These are phyloP conservation scores for Poeciliopsis occidentalis DNA, from an alignment of 2,113 vertebrate species.

Conservation along the genomic window DNA sequence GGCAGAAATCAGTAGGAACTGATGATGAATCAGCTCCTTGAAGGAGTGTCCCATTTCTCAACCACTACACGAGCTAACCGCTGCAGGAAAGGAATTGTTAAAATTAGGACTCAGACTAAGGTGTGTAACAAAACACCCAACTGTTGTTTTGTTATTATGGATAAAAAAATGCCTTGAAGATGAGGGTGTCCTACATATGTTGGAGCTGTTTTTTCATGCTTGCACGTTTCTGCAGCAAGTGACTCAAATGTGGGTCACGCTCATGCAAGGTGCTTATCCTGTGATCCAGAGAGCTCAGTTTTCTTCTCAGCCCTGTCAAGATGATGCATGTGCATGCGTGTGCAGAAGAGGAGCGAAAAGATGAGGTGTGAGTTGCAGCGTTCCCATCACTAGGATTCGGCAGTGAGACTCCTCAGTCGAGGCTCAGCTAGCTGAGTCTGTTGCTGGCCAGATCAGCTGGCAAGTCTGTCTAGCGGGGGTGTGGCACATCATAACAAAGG, in stretches of 20 bases:
- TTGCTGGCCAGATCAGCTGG: slow-evolving; percentile 90
- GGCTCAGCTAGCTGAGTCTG: slow-evolving; percentile 85
- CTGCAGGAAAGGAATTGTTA: too few species aligned
- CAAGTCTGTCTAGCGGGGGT: slow-evolving; percentile 82
- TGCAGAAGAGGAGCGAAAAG: slow-evolving; percentile 2
- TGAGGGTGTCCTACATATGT: not conserved
- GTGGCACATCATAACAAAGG: slow-evolving; percentile 87
- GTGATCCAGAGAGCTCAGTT: slow-evolving; percentile 25
- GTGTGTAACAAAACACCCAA: not conserved
- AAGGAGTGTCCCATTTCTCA: too few species aligned
- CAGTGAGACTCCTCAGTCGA: slow-evolving; percentile 65
- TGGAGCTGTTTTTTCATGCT: not conserved
- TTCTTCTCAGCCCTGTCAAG: slow-evolving; percentile 30
- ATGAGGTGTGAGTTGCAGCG: slow-evolving; percentile 46
- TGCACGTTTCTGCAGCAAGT: not conserved
- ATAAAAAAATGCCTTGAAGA: not conserved
- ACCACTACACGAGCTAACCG: too few species aligned
- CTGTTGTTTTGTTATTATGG: not conserved
- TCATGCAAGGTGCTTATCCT: slow-evolving; percentile 1
- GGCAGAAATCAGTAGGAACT: not conserved
- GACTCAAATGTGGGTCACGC: slow-evolving; percentile 35
- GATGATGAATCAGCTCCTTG: not conserved
- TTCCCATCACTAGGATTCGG: slow-evolving; percentile 22
- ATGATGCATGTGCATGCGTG: slow-evolving; percentile 10
- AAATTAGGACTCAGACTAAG: not conserved